These are phyloP conservation scores for Tarsius wallacei DNA, from an alignment of 2,797 vertebrate species.

Conservation along the genomic window DNA sequence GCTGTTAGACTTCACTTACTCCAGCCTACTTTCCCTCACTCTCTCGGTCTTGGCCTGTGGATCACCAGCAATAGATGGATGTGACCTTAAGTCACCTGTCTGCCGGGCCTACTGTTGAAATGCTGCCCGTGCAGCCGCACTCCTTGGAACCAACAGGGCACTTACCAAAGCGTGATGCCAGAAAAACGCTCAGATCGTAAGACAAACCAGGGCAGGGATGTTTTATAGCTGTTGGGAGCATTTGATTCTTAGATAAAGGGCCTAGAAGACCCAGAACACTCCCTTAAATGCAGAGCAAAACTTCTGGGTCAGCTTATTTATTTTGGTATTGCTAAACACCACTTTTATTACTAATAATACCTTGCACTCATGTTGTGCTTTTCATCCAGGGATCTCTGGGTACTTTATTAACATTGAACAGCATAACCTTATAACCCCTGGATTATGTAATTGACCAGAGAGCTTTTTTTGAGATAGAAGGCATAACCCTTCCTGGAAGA, in stretches of 20 bases:
- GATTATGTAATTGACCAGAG: constrained; percentile 28
- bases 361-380: constrained; percentile 14
- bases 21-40: neutral
- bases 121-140: neutral
- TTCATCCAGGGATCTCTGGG: constrained; percentile 1
- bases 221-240: constrained; percentile 57
- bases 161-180: constrained; percentile 24
- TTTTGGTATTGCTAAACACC: constrained; percentile 53
- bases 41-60: neutral
- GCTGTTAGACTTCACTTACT: neutral
- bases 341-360: constrained; percentile 75
- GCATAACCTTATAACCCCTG: neutral
- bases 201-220: constrained; percentile 63
- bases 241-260: constrained; percentile 74
- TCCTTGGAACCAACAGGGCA: constrained; percentile 27
- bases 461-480: neutral
- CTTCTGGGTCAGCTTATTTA: constrained; percentile 56
- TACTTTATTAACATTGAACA: neutral
- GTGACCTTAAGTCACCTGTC: constrained; percentile 1
- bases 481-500: neutral
- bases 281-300: neutral
- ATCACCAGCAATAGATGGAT: neutral
- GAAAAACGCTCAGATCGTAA: constrained; percentile 33
- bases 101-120: neutral
- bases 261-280: constrained; percentile 2